Conservation (phyloP, 2,797 vertebrate species). For the Galagoides demidoff region DNA sequence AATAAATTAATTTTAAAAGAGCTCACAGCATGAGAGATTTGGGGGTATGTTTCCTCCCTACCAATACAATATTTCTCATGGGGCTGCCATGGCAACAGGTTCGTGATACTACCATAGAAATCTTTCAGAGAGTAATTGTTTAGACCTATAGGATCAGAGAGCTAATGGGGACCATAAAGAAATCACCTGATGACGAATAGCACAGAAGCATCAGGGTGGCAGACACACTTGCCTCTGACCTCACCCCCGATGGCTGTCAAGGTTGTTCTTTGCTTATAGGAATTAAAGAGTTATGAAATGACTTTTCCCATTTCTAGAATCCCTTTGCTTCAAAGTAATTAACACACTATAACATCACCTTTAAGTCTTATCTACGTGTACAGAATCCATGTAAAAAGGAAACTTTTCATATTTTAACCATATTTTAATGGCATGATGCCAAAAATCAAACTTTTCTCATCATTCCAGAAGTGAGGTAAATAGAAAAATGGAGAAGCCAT, state of each 20-base stretch:
- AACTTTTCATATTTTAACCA: not conserved
- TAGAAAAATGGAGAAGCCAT: not conserved
- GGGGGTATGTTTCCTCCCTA: not conserved
- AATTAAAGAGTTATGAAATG: not conserved
- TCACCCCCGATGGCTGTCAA: not conserved
- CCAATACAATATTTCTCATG: not conserved
- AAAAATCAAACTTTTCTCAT: not conserved
- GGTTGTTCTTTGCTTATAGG: not conserved
- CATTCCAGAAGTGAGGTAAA: not conserved
- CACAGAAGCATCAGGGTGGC: not conserved
- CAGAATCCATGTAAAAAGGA: not conserved
- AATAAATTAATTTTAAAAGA: not conserved
- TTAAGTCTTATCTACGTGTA: not conserved
- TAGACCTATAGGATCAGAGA: not conserved
- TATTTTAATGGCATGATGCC: not conserved
- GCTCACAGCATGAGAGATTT: not conserved
- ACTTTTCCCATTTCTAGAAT: not conserved
- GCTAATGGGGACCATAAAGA: not conserved
- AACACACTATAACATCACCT: not conserved
- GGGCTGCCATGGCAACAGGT: not conserved
- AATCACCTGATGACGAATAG: not conserved
- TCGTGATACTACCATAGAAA: not conserved
- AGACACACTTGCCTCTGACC: not conserved
- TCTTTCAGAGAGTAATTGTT: not conserved
- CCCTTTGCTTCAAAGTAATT: not conserved